These are phyloP conservation scores for Melanotaenia boesemani DNA, from an alignment of 2,797 vertebrate genomes.

Conservation along the genomic window DNA sequence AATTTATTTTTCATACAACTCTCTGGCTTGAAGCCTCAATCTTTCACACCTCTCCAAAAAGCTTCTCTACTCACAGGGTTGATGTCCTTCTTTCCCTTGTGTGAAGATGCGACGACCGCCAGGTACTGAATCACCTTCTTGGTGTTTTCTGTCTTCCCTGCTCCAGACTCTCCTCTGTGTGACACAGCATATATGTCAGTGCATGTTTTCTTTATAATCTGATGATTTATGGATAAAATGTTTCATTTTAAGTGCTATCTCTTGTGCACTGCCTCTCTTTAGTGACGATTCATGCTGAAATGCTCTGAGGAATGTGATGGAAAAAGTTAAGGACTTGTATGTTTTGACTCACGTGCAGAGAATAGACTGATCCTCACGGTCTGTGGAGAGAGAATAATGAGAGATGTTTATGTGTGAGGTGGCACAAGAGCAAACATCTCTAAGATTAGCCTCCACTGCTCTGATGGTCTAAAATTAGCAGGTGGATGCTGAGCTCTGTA, in stretches of 20 bases:
- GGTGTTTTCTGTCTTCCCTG: conserved; percentile 82
- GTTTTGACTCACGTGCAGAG: conserved; percentile 94
- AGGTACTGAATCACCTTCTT: conserved; percentile 94
- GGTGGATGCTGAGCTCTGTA: conserved; percentile 45
- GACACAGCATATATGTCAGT: too few species aligned
- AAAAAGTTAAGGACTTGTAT: conserved; percentile 20
- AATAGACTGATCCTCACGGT: conserved; percentile 97
- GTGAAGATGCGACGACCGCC: conserved; percentile 93
- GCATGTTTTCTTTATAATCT: too few species aligned
- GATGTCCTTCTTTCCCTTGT: conserved; percentile 95
- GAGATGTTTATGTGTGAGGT: conserved; percentile 45
- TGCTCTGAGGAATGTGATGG: neutral
- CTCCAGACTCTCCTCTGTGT: conserved; percentile 94
- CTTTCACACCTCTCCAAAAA: neutral
- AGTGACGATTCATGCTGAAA: neutral
- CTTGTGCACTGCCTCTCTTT: neutral
- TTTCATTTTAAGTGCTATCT: neutral
- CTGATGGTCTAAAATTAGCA: conserved; percentile 71
- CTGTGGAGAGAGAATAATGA: conserved; percentile 77
- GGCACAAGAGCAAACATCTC: conserved; percentile 28
- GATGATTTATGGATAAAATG: too few species aligned
- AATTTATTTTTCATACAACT: neutral
- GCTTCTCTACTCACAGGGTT: conserved; percentile 87
- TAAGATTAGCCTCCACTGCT: conserved; percentile 64
- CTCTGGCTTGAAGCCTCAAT: too few species aligned